Conservation (phyloP, 2,888 invertebrate genomes). For the Eucriotettix oculatus region DNA sequence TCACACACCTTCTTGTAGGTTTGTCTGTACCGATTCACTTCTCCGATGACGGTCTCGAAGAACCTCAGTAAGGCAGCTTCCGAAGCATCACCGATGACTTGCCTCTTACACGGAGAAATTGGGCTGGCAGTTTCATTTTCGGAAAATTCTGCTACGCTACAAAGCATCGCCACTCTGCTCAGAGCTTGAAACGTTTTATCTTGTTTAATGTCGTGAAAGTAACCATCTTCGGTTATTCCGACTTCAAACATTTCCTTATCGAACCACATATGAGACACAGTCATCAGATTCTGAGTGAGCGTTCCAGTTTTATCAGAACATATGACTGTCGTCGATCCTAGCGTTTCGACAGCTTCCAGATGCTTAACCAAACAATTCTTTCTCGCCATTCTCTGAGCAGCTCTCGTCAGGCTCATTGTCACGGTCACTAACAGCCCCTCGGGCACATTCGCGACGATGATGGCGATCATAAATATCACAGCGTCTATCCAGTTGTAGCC, state of each 20-base stretch:
- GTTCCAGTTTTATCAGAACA: slow-evolving; percentile 71
- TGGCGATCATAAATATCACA: slow-evolving; percentile 42
- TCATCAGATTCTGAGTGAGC: slow-evolving; percentile 58
- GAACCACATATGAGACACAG: slow-evolving; percentile 60
- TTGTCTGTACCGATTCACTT: slow-evolving; percentile 31
- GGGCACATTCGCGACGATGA: slow-evolving; percentile 66
- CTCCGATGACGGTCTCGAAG: slow-evolving; percentile 35
- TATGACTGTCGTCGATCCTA: slow-evolving; percentile 63
- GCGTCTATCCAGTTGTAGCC: slow-evolving; percentile 45
- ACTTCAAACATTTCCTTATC: slow-evolving; percentile 37
- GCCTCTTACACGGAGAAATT: slow-evolving; percentile 29
- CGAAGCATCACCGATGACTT: slow-evolving; percentile 50
- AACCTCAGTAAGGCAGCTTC: slow-evolving; percentile 51
- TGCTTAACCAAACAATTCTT: slow-evolving; percentile 70
- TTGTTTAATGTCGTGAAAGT: no score
- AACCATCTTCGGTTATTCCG: background rate
- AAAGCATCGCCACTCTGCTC: slow-evolving; percentile 40
- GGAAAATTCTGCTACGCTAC: slow-evolving; percentile 54
- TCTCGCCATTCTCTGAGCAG: slow-evolving; percentile 62
- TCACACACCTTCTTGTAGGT: slow-evolving; percentile 41
- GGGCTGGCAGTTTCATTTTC: slow-evolving; percentile 27
- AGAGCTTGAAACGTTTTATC: slow-evolving; percentile 15
- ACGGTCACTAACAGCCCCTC: slow-evolving; percentile 64
- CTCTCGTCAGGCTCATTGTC: slow-evolving; percentile 58
- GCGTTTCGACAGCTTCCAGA: slow-evolving; percentile 61